Evolutionary conservation across 1,140 invertebrate genomes (phyloP).

Genomic region (Meloidogyne chitwoodi): DNA sequence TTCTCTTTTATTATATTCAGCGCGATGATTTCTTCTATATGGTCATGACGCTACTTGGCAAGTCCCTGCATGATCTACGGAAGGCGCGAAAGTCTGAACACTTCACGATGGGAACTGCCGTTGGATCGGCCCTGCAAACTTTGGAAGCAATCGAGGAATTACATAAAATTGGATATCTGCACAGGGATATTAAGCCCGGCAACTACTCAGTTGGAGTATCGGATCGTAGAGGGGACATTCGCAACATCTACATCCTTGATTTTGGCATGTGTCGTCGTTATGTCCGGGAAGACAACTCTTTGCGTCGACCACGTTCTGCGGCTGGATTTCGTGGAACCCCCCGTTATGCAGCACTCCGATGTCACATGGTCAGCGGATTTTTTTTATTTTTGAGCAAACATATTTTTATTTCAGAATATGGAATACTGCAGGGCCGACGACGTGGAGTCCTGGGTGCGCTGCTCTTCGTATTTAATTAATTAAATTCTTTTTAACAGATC

Average conservation of each 20-base stretch:
- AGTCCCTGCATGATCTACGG: constrained; percentile 51
- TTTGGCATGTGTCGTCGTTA: constrained; percentile 56
- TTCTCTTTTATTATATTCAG: background rate
- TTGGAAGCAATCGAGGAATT: constrained; percentile 47
- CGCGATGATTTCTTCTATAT: constrained; percentile 47
- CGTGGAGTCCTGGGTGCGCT: constrained; percentile 30
- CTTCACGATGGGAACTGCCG: constrained; percentile 32
- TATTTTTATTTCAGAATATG: background rate
- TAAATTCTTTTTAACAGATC: constrained; percentile 10
- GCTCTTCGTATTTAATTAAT: background rate
- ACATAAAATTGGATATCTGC: constrained; percentile 40
- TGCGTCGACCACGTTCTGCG: constrained; percentile 41
- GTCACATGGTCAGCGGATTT: constrained; percentile 40
- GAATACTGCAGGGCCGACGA: constrained; percentile 32
- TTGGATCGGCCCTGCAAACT: constrained; percentile 29
- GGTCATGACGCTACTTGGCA: constrained; percentile 53
- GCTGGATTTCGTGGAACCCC: constrained; percentile 55
- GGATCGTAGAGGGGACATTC: constrained; percentile 35
- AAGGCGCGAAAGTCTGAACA: constrained; percentile 22
- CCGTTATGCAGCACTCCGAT: constrained; percentile 44
- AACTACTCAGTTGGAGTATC: constrained; percentile 44
- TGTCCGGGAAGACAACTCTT: constrained; percentile 52
- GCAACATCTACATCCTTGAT: constrained; percentile 52
- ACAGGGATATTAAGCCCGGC: constrained; percentile 48
- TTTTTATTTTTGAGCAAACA: background rate